Evolutionary conservation across 2,888 invertebrate species (phyloP).

Genomic region (Drosophila algonquin): DNA sequence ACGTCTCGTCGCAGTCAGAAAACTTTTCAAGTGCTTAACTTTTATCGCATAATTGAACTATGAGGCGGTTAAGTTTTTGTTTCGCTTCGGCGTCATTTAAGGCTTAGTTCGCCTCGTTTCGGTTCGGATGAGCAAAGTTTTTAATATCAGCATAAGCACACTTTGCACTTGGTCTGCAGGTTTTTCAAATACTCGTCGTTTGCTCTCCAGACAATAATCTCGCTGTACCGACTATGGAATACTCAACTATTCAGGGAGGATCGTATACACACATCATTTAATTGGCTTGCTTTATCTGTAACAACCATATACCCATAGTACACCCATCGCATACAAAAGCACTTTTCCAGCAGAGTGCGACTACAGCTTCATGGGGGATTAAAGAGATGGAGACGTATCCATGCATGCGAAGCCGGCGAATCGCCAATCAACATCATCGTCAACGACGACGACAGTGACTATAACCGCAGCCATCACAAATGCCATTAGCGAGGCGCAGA

Average conservation of each 20-base stretch:
- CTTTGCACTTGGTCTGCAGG: conserved; percentile 38
- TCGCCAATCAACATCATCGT: conserved; percentile 78
- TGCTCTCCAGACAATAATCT: not conserved
- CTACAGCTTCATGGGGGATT: conserved; percentile 16
- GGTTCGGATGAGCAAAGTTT: conserved; percentile 50
- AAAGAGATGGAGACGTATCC: conserved; percentile 35
- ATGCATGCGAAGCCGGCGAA: conserved; percentile 62
- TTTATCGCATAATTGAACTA: conserved; percentile 53
- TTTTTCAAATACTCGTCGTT: not conserved
- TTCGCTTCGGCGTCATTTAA: conserved; percentile 21
- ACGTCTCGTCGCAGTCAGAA: conserved; percentile 59
- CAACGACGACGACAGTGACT: conserved; percentile 53
- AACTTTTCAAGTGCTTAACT: conserved; percentile 68
- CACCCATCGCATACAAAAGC: conserved; percentile 10
- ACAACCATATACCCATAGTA: not conserved
- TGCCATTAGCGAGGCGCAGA: conserved; percentile 72
- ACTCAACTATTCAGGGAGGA: not conserved
- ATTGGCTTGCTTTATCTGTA: not conserved
- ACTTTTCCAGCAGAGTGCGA: conserved; percentile 38
- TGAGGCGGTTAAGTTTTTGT: conserved; percentile 36
- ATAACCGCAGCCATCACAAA: conserved; percentile 77
- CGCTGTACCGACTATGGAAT: not conserved
- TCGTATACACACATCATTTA: too few relatives aligned
- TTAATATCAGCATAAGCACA: conserved; percentile 60
- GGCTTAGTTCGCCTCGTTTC: conserved; percentile 17